Evolutionary conservation across 2,888 invertebrate species (phyloP).

Genomic region (Caenorhabditis japonica): DNA sequence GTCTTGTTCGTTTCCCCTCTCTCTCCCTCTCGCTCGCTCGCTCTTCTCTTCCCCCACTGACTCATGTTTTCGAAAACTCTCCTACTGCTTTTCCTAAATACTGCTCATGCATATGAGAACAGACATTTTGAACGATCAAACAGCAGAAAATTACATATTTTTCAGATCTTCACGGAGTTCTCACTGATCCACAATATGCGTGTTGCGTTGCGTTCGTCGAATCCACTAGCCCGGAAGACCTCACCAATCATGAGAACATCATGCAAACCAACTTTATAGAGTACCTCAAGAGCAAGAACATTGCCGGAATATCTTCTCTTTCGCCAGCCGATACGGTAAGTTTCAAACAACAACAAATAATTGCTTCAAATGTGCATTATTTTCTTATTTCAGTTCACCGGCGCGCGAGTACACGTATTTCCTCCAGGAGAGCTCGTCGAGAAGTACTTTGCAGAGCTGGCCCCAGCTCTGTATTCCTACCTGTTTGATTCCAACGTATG

Average conservation of each 20-base stretch:
- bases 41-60: too few species aligned
- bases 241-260: not conserved
- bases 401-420: conserved; percentile 43
- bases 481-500: conserved; percentile 17
- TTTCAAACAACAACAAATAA: too few species aligned
- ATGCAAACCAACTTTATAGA: conserved; percentile 26
- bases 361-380: too few species aligned
- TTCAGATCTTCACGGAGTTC: conserved; percentile 37
- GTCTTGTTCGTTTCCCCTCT: conserved; percentile 13
- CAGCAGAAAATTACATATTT: too few species aligned
- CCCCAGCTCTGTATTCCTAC: conserved; percentile 16
- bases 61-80: conserved; percentile 38
- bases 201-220: conserved; percentile 32
- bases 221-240: not conserved
- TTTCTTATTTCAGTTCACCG: conserved; percentile 11
- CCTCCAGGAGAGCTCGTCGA: conserved; percentile 28
- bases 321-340: not conserved
- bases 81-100: conserved; percentile 1
- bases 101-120: conserved; percentile 8
- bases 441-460: conserved; percentile 23
- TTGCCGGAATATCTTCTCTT: conserved; percentile 39
- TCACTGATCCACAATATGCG: conserved; percentile 28
- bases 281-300: conserved; percentile 31
- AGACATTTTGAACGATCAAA: too few species aligned
- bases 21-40: conserved; percentile 2